Conservation (phyloP, 2,113 vertebrate genomes). For the Anoplopoma fimbria region DNA sequence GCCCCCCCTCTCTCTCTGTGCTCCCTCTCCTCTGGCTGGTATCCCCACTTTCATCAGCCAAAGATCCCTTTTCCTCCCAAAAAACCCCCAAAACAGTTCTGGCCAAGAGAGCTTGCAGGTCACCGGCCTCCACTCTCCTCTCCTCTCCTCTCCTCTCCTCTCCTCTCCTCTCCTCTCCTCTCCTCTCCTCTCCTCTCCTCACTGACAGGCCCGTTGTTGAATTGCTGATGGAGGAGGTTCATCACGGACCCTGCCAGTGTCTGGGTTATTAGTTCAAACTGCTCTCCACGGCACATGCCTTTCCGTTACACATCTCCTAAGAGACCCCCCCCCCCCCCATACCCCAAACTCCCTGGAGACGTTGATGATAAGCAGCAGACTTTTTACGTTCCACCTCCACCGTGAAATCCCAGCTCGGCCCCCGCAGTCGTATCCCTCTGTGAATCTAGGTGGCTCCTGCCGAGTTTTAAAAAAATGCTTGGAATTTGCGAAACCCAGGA, state of each 20-base stretch:
- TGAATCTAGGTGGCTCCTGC: conserved; percentile 77
- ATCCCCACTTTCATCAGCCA: conserved; percentile 74
- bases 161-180: too few relatives aligned
- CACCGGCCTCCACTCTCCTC: conserved; percentile 19
- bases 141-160: too few relatives aligned
- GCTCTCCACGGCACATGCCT: conserved; percentile 28
- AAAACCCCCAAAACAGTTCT: conserved; percentile 44
- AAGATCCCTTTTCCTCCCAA: conserved; percentile 62
- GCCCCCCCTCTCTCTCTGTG: conserved; percentile 40
- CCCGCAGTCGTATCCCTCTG: conserved; percentile 60
- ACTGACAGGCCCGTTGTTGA: conserved; percentile 25
- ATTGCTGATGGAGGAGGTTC: conserved; percentile 45
- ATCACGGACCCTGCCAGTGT: conserved; percentile 25
- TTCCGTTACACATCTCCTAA: conserved; percentile 28
- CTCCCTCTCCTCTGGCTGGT: conserved; percentile 69
- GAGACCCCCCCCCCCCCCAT: not conserved
- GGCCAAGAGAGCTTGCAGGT: conserved; percentile 42
- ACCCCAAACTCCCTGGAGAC: conserved; percentile 1
- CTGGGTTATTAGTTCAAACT: conserved; percentile 48
- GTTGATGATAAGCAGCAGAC: conserved; percentile 47
- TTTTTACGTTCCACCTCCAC: conserved; percentile 57
- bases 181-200: conserved; percentile 24
- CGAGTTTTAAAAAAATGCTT: conserved; percentile 76
- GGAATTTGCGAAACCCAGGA: conserved; percentile 83
- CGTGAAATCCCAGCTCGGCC: conserved; percentile 68